These are phyloP conservation scores for Drosophila cognata DNA, from an alignment of 2,888 invertebrate species.

Conservation along the genomic window DNA sequence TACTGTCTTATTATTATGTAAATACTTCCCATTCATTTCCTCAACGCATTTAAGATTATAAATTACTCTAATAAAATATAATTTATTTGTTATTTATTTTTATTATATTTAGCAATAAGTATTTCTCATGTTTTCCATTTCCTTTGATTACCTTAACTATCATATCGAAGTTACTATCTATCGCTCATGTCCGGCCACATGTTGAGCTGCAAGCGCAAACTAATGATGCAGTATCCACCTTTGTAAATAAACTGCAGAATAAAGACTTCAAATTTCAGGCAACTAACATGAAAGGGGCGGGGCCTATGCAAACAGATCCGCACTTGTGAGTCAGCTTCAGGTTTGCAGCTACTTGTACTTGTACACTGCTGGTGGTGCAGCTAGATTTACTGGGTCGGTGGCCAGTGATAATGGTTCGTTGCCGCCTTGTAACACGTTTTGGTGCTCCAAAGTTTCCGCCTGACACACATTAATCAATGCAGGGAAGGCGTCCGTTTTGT, in stretches of 20 bases:
- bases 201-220: conserved; percentile 34
- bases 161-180: conserved; percentile 22
- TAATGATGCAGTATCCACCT: conserved; percentile 66
- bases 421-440: conserved; percentile 53
- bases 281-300: conserved; percentile 72
- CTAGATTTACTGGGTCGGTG: conserved; percentile 1
- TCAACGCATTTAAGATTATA: background rate
- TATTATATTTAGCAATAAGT: background rate
- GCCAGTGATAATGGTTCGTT: conserved; percentile 41
- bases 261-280: conserved; percentile 74
- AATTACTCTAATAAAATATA: background rate
- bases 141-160: conserved; percentile 18
- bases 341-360: conserved; percentile 29
- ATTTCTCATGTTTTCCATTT: background rate
- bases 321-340: conserved; percentile 54
- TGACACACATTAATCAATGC: conserved; percentile 75
- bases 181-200: conserved; percentile 22
- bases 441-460: conserved; percentile 46
- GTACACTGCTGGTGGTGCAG: background rate
- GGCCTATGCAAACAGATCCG: conserved; percentile 61
- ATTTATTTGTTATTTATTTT: background rate
- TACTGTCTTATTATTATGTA: background rate
- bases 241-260: conserved; percentile 65
- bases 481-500: conserved; percentile 48
- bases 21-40: background rate